Base-by-base conservation (phyloP, 2,888 invertebrate genomes). In the Pseudococcus viburni region DNA sequence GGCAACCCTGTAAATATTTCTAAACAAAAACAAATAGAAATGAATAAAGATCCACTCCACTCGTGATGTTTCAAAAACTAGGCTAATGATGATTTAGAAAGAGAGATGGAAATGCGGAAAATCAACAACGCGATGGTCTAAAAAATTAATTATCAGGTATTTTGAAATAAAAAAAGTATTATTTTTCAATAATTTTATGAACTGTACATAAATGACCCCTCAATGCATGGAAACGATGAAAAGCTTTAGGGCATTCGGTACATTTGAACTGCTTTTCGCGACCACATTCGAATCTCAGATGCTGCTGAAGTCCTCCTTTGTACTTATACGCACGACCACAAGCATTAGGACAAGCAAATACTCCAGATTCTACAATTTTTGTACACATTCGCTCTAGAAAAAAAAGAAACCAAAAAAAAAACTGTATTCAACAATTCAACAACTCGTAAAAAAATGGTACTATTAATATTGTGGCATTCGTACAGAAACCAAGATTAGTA, bases 201-300 rank as follows among this genome's bases (percentile, higher is more conserved):
- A 89, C 22, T 12, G 39, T 51, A 19, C 85, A 5, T 48, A 85
- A 87, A 83, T 89, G 89, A 73, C 15, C 46, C 42, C 85, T 89
- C 51, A 33, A 33, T 33, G 26, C 1, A 33, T 33, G 26, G 1
- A 33, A 33, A 33, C 86, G 88, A 8, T 87, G 15, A 11, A 89
- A 89, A 87, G 77, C 55, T n/a, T 88, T 85, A 2, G 6, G 15
- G n/a, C 88, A 89, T 33, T 85, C n/a, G 42, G 6, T 48, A 80
- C 89, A 89, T 39, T 59, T 51, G 42, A 89, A 86, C 5, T 83
- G 55, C 86, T 86, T 46, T 84, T 87, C 87, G 22, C 39, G 26
- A n/a, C 89, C 89, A 80, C 88, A 89, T 26, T 89, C 83, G 22
- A 46, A 77, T 48, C 33, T 88, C 19, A 77, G 33, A 22, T 64